Evolutionary conservation across 2,113 vertebrate genomes (phyloP), one percentile per base, ranked within the genome.

Genomic region (Phalacrocorax carbo): DNA sequence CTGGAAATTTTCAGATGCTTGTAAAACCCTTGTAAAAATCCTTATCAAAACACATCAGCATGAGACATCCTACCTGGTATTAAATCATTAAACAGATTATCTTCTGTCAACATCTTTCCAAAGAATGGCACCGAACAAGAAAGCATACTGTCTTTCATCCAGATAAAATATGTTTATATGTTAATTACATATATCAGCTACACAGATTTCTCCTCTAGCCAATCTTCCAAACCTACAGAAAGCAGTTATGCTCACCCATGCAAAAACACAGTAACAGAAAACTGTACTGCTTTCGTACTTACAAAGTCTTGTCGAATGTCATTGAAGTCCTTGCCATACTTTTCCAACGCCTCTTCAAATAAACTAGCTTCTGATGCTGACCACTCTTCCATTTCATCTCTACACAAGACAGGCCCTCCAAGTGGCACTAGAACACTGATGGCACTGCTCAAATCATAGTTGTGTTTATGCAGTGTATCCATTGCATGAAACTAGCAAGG

Each of bases 351-450:
- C 94, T 99, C 99, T 96, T 99, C 99, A 87, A 99, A 99, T 97
- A 99, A 98, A 98, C 98, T 99, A 13, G 99, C 99, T 97, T 99
- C 99, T 16, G 99, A 99, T 44, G 99, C 99, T 25, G 99, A 99
- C 99, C 99, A 99, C 97, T 99, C 99, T 96, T 99, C 99, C 99
- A 99, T 99, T 98, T 99, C 99, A 79, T 99, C 99, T 97, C 99
- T 98, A 95, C 99, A 99, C 58, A 99, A 97, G 87, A 99, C 99
- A 9, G 99, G 99, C 52, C 99, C 99, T 36, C 99, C 99, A 48
- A 99, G 98, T 11, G 99, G 99, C 77, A 99, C 99, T 65, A 99
- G 97, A 46, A 99, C 99, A 64, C 99, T 99, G 93, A 99, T 98
- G 12, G 99, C 99, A 76, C 99, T 99, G 97, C 99, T 99, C 96